Conservation (phyloP, 2,797 vertebrate genomes). For the Trematomus bernacchii region DNA sequence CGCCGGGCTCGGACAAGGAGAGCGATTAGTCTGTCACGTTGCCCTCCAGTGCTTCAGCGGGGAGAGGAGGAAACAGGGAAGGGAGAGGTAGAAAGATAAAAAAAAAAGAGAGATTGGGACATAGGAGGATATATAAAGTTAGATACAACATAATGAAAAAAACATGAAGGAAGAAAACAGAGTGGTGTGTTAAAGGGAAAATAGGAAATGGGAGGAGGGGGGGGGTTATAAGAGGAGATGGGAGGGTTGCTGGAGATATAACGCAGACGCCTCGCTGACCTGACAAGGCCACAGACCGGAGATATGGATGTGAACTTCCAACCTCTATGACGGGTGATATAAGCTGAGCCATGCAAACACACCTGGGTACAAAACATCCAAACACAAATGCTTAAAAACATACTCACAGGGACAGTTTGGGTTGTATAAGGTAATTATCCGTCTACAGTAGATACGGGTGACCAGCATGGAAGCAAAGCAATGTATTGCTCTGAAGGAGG, state of each 20-base stretch:
- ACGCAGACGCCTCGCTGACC: slow-evolving; percentile 65
- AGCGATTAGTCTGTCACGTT: slow-evolving; percentile 74
- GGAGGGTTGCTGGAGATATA: slow-evolving; percentile 52
- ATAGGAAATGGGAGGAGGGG: background rate
- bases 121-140: slow-evolving; percentile 38
- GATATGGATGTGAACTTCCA: slow-evolving; percentile 55
- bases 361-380: slow-evolving; percentile 50
- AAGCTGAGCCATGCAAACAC: slow-evolving; percentile 59
- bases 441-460: too few relatives aligned
- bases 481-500: too few relatives aligned
- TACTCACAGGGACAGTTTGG: background rate
- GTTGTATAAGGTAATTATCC: too few relatives aligned
- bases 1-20: slow-evolving; percentile 76
- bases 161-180: slow-evolving; percentile 19
- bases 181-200: background rate
- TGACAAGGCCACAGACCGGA: slow-evolving; percentile 59
- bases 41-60: slow-evolving; percentile 60
- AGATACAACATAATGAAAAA: slow-evolving; percentile 27
- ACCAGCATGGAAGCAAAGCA: too few relatives aligned
- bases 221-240: slow-evolving; percentile 15
- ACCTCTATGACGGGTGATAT: slow-evolving; percentile 46
- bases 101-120: slow-evolving; percentile 45
- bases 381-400: slow-evolving; percentile 1
- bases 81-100: slow-evolving; percentile 30
- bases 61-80: slow-evolving; percentile 51